phyloP scores from a whole-genome alignment of 2,797 vertebrate genomes.

The Eidolon dupreanum region DNA sequence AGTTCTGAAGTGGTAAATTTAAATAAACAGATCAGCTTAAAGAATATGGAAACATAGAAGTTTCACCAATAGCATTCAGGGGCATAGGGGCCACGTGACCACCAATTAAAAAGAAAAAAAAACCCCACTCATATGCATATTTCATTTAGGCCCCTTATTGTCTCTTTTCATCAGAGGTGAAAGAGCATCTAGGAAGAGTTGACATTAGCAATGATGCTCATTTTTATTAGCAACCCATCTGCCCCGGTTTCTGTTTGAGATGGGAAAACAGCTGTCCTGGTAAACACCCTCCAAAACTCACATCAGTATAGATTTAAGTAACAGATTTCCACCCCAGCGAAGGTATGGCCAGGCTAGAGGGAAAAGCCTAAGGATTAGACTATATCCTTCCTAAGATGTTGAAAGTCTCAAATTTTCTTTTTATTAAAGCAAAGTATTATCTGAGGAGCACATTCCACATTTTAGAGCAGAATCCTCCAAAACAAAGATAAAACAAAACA shows the following conservation, averaged over 20 bases:
- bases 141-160: background rate
- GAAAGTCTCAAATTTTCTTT: background rate
- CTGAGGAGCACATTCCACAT: slow-evolving; percentile 11
- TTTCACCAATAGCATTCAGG: background rate
- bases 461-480: slow-evolving; percentile 31
- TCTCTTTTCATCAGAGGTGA: background rate
- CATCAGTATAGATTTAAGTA: background rate
- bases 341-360: background rate
- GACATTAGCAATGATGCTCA: background rate
- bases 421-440: slow-evolving; percentile 30
- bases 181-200: background rate
- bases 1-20: background rate
- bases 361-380: background rate
- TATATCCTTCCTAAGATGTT: background rate
- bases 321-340: background rate
- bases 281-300: background rate
- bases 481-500: slow-evolving; percentile 17
- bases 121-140: too few relatives aligned
- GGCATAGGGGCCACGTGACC: background rate
- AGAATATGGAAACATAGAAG: slow-evolving; percentile 2
- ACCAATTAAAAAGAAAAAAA: background rate
- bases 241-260: background rate
- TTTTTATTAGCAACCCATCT: background rate
- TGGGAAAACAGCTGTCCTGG: background rate
- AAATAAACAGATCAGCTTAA: slow-evolving; percentile 25